Evolutionary conservation across 2,888 invertebrate genomes (phyloP).

Genomic region (Subacronicta megacephala): DNA sequence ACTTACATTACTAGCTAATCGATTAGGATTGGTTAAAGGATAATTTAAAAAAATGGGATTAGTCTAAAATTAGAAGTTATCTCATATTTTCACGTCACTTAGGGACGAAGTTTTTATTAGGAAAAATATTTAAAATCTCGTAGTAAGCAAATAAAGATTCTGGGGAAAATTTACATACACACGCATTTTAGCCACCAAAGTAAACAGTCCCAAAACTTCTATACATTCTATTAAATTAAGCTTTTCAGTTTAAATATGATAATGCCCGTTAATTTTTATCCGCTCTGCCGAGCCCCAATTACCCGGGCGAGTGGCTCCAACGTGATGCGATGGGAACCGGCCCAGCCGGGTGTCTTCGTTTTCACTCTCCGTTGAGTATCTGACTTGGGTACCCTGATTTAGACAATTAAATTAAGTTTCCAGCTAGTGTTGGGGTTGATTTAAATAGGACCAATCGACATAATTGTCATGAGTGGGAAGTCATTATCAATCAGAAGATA

Average conservation of each 20-base stretch:
- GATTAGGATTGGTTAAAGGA: no score
- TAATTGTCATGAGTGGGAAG: no score
- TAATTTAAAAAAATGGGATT: no score
- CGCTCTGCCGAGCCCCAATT: conserved; percentile 75
- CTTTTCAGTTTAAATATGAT: conserved; percentile 69
- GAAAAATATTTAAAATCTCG: neutral
- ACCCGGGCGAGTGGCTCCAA: conserved; percentile 63
- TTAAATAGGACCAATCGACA: conserved; percentile 17
- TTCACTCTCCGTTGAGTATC: conserved; percentile 57
- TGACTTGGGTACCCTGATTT: conserved; percentile 59
- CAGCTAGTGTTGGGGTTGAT: conserved; percentile 36
- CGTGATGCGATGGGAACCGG: conserved; percentile 63
- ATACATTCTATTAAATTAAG: conserved; percentile 58
- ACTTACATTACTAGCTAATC: no score
- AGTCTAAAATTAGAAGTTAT: no score
- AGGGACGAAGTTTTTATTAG: neutral
- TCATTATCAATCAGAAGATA: no score
- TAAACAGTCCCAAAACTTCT: conserved; percentile 50
- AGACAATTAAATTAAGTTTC: conserved; percentile 58
- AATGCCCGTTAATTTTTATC: conserved; percentile 74
- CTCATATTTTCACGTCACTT: no score
- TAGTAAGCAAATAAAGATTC: conserved; percentile 4
- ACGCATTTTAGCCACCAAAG: conserved; percentile 42
- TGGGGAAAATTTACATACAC: conserved; percentile 14
- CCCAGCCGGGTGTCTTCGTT: conserved; percentile 63